A percentile compares a stretch with the other conserved stretches of the same genome.
These are phyloP conservation scores for Agrilus cyanescens DNA, from an alignment of 2,888 invertebrate species.

Conservation along the genomic window DNA sequence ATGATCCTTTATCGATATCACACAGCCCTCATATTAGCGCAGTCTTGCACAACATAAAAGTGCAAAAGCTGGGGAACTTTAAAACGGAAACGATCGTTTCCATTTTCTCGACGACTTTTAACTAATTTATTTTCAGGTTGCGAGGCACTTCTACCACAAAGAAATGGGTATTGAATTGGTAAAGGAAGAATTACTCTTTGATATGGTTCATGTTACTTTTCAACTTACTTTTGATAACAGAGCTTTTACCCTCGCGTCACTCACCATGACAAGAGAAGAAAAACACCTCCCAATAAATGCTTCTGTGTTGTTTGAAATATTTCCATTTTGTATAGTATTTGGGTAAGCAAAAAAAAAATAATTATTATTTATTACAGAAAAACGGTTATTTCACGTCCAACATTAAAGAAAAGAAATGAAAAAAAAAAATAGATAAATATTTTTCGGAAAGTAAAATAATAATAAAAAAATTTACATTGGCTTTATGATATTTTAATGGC, in stretches of 20 bases:
- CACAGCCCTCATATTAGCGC: neutral
- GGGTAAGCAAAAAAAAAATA: conserved; percentile 48
- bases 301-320: conserved; percentile 87
- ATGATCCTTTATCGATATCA: neutral
- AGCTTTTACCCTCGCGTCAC: conserved; percentile 72
- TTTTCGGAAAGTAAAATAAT: too few species aligned
- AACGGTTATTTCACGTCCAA: neutral
- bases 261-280: conserved; percentile 78
- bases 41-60: neutral
- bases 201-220: conserved; percentile 88
- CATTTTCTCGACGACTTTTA: too few species aligned
- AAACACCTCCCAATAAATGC: conserved; percentile 82
- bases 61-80: too few species aligned
- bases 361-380: neutral
- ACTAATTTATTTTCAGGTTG: conserved; percentile 47
- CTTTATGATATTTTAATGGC: too few species aligned
- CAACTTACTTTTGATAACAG: conserved; percentile 90
- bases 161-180: conserved; percentile 86
- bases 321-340: conserved; percentile 96
- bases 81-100: too few species aligned
- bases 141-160: conserved; percentile 87
- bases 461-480: too few species aligned
- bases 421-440: too few species aligned
- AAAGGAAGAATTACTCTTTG: conserved; percentile 74
- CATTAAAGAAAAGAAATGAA: too few species aligned